Conservation (phyloP, 2,888 invertebrate species). For the Tachina grossa region DNA sequence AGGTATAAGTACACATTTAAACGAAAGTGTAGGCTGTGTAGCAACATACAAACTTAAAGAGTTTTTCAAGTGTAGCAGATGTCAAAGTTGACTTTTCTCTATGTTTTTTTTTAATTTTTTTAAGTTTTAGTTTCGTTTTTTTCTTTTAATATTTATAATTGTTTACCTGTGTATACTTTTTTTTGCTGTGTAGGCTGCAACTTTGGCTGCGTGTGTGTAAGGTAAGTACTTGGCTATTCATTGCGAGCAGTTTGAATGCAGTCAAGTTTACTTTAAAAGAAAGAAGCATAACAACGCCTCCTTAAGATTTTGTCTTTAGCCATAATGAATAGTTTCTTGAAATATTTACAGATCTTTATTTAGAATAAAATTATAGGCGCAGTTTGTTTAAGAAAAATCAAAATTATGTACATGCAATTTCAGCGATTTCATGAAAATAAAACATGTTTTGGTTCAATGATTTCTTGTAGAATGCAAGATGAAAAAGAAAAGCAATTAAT, state of each 20-base stretch:
- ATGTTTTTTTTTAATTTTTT: background rate
- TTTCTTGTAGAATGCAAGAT: constrained; percentile 7
- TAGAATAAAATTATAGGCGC: constrained; percentile 52
- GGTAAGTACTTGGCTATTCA: background rate
- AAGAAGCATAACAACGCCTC: constrained; percentile 6
- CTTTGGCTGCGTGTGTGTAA: background rate
- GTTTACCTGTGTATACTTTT: background rate
- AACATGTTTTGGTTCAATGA: constrained; percentile 57
- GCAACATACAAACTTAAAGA: background rate
- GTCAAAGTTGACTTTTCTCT: background rate
- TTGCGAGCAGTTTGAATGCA: background rate
- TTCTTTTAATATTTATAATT: background rate
- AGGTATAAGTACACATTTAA: too few relatives aligned
- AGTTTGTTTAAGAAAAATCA: constrained; percentile 43
- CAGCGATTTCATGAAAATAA: background rate
- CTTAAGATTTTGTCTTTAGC: constrained; percentile 21
- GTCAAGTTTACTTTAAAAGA: background rate
- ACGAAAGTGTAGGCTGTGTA: background rate
- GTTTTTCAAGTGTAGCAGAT: background rate
- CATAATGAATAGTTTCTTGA: constrained; percentile 1
- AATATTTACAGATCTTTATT: background rate
- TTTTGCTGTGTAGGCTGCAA: constrained; percentile 17
- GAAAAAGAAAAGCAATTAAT: constrained; percentile 8
- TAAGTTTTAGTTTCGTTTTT: background rate
- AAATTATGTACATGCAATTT: constrained; percentile 48